Evolutionary conservation across 2,888 invertebrate species (phyloP), one percentile per base, ranked within the genome.

Genomic region (Bruchidius siliquastri): DNA sequence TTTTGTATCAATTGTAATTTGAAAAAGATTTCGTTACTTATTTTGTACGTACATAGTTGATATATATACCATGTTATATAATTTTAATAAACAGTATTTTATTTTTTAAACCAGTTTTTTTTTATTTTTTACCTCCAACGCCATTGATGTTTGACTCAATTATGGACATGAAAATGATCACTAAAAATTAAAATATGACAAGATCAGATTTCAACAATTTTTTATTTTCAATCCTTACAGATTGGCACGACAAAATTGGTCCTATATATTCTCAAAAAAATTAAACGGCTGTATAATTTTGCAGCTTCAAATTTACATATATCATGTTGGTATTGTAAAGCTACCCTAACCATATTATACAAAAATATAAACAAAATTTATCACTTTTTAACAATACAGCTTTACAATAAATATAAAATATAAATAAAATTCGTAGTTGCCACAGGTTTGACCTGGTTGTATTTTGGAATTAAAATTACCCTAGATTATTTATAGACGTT

Each of bases 271-370:
- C 67, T 67, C 22, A 71, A 67, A 49, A 71, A 71, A 67, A 26
- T 66, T 22, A 22, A 22, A 22, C 66, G 32, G 67, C 67, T 68
- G 68, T 68, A 71, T 22, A 21, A 22, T 67, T n/a, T n/a, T 26
- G 21, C 67, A 22, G 22, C 67, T 71, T 26, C 71, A 22, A 71
- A 26, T 67, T 26, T 49, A 67, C 22, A 71, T 67, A 20, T 49
- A 26, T 70, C 67, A 73, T 67, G n/a, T n/a, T n/a, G n/a, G n/a
- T n/a, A n/a, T 67, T 70, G 68, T 32, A 49, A 21, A 70, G 67
- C 73, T 77, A 80, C 79, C 79, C 76, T 78, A 79, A 80, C 80
- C 80, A 79, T 77, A 79, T 76, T 73, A 75, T 78, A 79, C 73
- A 80, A 78, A 79, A 77, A 79, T 80, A 77, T 77, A 77, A 76